phyloP scores from a whole-genome alignment of 2,888 invertebrate genomes.

The Conops quadrifasciatus region DNA sequence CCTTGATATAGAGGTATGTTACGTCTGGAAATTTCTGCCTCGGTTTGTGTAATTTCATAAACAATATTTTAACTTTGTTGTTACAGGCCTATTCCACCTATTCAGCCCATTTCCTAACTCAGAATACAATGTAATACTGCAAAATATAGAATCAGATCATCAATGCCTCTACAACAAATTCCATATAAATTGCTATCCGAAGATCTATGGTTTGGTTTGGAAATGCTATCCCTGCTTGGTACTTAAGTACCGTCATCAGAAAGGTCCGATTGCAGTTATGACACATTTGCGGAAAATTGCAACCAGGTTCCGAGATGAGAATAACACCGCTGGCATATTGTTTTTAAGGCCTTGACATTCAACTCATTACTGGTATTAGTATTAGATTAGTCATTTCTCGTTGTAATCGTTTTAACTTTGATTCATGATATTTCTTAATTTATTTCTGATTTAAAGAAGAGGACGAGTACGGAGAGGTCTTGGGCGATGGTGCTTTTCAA shows the following conservation, averaged over 20 bases:
- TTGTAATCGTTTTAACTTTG: not conserved
- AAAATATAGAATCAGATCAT: no score
- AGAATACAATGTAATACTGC: no score
- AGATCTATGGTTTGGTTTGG: conserved; percentile 66
- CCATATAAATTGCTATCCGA: conserved; percentile 23
- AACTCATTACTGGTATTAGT: conserved; percentile 78
- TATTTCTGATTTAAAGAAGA: conserved; percentile 10
- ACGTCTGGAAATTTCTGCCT: no score
- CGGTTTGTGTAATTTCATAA: no score
- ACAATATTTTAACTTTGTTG: no score
- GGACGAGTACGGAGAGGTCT: conserved; percentile 30
- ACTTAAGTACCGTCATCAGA: conserved; percentile 83
- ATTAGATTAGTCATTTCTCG: no score
- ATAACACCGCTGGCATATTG: conserved; percentile 67
- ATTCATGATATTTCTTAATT: no score
- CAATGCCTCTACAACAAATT: no score
- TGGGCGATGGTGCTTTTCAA: conserved; percentile 17
- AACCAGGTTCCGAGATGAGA: conserved; percentile 63
- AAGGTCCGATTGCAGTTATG: conserved; percentile 81
- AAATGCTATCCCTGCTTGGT: conserved; percentile 74
- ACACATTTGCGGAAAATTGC: conserved; percentile 70
- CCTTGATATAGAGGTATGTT: no score
- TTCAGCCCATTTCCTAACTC: no score
- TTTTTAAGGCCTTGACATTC: conserved; percentile 96
- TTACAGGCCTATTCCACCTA: no score